These are phyloP conservation scores for Uria aalge DNA, from an alignment of 2,113 vertebrate genomes.

Conservation along the genomic window DNA sequence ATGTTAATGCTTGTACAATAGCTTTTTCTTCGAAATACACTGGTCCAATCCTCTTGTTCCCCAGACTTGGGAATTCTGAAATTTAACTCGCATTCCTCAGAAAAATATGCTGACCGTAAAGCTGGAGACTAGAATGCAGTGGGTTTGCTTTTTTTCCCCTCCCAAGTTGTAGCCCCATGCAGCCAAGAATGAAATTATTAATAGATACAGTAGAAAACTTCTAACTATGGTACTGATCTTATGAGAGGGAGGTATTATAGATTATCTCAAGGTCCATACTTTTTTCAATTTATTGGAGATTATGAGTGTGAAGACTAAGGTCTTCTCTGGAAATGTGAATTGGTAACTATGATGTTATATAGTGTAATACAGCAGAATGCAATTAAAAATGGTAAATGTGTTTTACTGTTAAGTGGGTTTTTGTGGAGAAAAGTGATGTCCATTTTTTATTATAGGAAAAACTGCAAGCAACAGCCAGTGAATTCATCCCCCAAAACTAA, in stretches of 20 bases:
- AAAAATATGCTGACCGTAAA: rapidly evolving
- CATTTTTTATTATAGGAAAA: background rate
- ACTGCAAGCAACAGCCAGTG: background rate
- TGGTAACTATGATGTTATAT: background rate
- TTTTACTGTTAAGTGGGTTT: background rate
- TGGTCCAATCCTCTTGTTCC: background rate
- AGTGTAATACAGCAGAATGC: background rate
- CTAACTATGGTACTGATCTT: background rate
- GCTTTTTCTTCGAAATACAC: background rate
- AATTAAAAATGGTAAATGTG: background rate
- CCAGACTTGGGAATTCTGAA: background rate
- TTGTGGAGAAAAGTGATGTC: background rate
- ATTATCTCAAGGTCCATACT: background rate
- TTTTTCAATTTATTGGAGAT: background rate
- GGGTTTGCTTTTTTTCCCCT: background rate
- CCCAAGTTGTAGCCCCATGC: background rate
- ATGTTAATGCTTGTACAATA: background rate
- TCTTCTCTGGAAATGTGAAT: background rate
- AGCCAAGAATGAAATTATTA: background rate
- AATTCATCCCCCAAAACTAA: background rate
- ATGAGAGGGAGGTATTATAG: background rate
- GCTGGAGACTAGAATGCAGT: background rate
- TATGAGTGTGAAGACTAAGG: background rate
- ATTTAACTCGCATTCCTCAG: background rate
- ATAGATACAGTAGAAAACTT: background rate